Percentiles rank a stretch among this genome's conserved stretches.
Conservation (phyloP, 2,113 vertebrate species). For the Pelvicachromis taeniatus region DNA sequence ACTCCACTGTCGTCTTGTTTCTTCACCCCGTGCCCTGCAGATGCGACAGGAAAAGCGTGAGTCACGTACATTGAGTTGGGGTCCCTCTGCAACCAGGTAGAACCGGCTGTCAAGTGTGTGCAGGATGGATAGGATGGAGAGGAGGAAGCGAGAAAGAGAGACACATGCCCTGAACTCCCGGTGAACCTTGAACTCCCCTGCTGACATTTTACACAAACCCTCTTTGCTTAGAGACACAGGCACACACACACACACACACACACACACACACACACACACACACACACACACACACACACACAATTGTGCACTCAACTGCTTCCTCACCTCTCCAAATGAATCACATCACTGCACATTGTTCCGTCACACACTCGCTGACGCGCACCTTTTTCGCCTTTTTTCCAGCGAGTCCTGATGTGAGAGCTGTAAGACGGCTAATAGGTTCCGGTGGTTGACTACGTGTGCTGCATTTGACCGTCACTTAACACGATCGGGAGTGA, state of each 20-base stretch:
- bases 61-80: constrained; percentile 15
- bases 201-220: constrained; percentile 36
- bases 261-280: too few species aligned
- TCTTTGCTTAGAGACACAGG: not conserved
- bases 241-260: not conserved
- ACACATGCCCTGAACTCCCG: constrained; percentile 40
- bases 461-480: constrained; percentile 20
- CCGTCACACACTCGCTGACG: not conserved
- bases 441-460: constrained; percentile 5
- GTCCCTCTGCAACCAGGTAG: constrained; percentile 20
- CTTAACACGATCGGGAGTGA: constrained; percentile 32
- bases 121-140: not conserved
- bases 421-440: constrained; percentile 17
- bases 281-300: too few species aligned
- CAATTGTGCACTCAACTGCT: not conserved
- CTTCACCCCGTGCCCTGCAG: not conserved
- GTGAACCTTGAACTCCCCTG: constrained; percentile 31
- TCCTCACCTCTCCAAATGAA: not conserved
- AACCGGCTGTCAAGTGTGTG: constrained; percentile 23
- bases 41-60: constrained; percentile 7
- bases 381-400: not conserved
- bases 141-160: not conserved
- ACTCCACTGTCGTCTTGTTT: not conserved
- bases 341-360: not conserved
- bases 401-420: not conserved